Evolutionary conservation across 2,113 vertebrate genomes (phyloP).

Genomic region (Xyrauchen texanus): DNA sequence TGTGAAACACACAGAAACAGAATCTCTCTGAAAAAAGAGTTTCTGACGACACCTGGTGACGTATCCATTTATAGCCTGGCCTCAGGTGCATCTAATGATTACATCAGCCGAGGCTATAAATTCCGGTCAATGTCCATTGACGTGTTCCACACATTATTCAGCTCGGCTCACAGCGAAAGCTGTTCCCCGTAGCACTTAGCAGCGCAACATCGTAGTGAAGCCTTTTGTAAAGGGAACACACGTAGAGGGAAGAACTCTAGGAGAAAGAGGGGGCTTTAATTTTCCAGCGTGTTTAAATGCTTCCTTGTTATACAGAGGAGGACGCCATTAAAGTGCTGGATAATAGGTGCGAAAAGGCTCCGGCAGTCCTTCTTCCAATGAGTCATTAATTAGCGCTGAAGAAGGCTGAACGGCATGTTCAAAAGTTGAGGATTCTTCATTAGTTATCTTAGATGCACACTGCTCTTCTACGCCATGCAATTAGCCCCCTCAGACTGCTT

Average conservation of each 20-base stretch:
- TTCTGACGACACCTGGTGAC: no score
- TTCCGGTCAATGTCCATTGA: no score
- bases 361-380: conserved; percentile 60
- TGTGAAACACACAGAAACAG: no score
- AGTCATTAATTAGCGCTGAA: conserved; percentile 74
- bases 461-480: conserved; percentile 60
- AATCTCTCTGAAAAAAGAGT: no score
- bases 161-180: no score
- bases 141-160: no score
- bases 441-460: conserved; percentile 61
- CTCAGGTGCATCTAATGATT: no score
- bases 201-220: no score
- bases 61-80: no score
- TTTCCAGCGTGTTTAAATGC: conserved; percentile 62
- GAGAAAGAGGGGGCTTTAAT: conserved; percentile 60
- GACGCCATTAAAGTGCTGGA: conserved; percentile 60
- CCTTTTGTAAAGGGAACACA: no score
- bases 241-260: conserved; percentile 67
- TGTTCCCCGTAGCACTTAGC: no score
- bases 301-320: conserved; percentile 67
- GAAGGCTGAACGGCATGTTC: conserved; percentile 70
- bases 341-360: conserved; percentile 66
- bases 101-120: no score
- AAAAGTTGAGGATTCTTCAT: conserved; percentile 72
- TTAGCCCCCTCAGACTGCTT: conserved; percentile 55